Evolutionary conservation across 2,797 vertebrate species (phyloP), one percentile per base, ranked within the genome.

Genomic region (Taeniopygia guttata): DNA sequence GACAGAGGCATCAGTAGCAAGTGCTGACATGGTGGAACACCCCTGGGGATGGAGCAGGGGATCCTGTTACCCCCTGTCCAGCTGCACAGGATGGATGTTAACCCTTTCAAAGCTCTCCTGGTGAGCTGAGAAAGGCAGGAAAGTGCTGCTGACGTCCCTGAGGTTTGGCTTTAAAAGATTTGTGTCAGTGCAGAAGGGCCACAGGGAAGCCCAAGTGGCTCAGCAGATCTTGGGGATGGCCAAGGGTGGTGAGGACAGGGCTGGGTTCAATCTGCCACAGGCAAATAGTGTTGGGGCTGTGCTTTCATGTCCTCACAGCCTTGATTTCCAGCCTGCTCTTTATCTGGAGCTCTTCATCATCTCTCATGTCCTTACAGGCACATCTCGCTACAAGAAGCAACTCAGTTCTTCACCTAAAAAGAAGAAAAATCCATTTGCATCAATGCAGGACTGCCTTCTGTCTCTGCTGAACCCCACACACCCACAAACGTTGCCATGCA

Each of bases 381-480:
- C 40, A 36, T 83, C 68, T 90, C 10, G 1, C 45, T 52, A 11
- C 46, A 59, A 63, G 69, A 82, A 76, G 32, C 70, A 76, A 34
- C 66, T 93, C 56, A 69, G 11, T 54, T 87, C 62, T 88, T 87
- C 62, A 87, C 46, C 52, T 55, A 29, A 72, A 93, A 82, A 62
- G 46, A 90, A 74, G 60, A 73, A 90, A 89, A 90, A 66, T 82
- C n/a, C 66, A 43, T 95, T 93, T 87, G 8, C 63, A 64, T n/a
- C 90, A 87, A 4, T 88, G 42, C 32, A 30, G 38, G 29, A 22
- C 60, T 80, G 78, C 38, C 42, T 86, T 4, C n/a, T 70, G 5
- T 34, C 48, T 67, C n/a, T 90, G 66, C 66, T 83, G 86, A 59
- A 5, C 52, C 46, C 64, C 34, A 2, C 43, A 42, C n/a, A 22